Evolutionary conservation across 92 coral and sea anemone genomes (phyloP).

Genomic region (Epizoanthus illoricatus): DNA sequence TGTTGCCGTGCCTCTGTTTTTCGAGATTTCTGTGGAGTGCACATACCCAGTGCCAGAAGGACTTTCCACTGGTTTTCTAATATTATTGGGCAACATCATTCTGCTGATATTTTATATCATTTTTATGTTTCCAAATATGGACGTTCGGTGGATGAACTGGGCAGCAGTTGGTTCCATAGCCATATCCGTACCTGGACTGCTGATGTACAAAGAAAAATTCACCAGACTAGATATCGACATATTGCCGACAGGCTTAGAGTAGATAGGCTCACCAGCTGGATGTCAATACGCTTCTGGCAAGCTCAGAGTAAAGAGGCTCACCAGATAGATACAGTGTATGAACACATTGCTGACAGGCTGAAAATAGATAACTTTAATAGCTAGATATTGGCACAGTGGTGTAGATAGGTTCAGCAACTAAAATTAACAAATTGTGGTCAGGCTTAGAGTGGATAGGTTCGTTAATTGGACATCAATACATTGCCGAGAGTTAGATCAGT

Average conservation of each 20-base stretch:
- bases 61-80: slow-evolving; percentile 47
- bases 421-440: no score
- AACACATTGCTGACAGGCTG: no score
- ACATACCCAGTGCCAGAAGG: slow-evolving; percentile 67
- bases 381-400: no score
- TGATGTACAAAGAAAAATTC: slow-evolving; percentile 53
- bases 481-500: no score
- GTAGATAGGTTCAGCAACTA: no score
- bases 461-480: no score
- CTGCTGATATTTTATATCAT: slow-evolving; percentile 45
- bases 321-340: no score
- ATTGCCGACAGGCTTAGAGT: slow-evolving; percentile 17
- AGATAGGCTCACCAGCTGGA: not conserved
- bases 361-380: no score
- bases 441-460: no score
- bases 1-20: slow-evolving; percentile 55
- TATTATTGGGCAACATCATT: slow-evolving; percentile 45
- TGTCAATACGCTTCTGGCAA: not conserved
- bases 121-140: slow-evolving; percentile 69
- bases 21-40: slow-evolving; percentile 64
- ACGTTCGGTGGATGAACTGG: slow-evolving; percentile 80
- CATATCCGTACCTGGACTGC: slow-evolving; percentile 55
- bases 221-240: slow-evolving; percentile 31
- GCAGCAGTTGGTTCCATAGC: slow-evolving; percentile 51
- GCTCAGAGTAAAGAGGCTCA: not conserved